Evolutionary conservation across 2,888 invertebrate species (phyloP).

Genomic region (Helobdella robusta): DNA sequence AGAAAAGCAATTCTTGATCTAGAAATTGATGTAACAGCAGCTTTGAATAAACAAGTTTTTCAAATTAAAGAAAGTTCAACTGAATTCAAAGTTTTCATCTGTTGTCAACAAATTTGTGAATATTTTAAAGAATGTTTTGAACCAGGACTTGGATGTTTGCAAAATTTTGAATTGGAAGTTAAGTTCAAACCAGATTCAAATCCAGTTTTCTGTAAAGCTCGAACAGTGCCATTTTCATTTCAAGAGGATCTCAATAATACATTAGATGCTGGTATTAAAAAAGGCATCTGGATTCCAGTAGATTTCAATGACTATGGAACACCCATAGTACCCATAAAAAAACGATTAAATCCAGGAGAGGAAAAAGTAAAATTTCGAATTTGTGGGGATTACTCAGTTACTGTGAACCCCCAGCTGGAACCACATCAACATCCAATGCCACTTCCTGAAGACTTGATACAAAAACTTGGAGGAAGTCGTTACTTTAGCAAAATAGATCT

Average conservation of each 20-base stretch:
- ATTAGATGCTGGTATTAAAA: too few relatives aligned
- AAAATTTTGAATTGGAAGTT: conserved; percentile 11
- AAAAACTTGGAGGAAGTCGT: not conserved
- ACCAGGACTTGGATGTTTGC: not conserved
- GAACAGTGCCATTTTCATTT: not conserved
- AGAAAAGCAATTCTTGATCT: not conserved
- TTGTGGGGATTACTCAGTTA: not conserved
- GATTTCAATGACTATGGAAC: conserved; percentile 2
- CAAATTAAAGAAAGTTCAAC: not conserved
- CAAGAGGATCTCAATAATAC: too few relatives aligned
- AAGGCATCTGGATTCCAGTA: not conserved
- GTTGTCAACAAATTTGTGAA: conserved; percentile 3
- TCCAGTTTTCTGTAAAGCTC: not conserved
- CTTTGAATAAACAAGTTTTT: not conserved
- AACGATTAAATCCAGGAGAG: not conserved
- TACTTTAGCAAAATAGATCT: conserved; percentile 6
- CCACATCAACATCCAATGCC: not conserved
- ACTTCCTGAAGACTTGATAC: not conserved
- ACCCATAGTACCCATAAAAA: not conserved
- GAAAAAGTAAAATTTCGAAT: too few relatives aligned
- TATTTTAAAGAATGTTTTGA: conserved; percentile 8
- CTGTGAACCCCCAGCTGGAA: not conserved
- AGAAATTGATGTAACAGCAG: not conserved
- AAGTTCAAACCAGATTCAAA: conserved; percentile 1
- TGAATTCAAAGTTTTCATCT: not conserved